Conservation (phyloP, 2,113 vertebrate species). For the Glareola pratincola region DNA sequence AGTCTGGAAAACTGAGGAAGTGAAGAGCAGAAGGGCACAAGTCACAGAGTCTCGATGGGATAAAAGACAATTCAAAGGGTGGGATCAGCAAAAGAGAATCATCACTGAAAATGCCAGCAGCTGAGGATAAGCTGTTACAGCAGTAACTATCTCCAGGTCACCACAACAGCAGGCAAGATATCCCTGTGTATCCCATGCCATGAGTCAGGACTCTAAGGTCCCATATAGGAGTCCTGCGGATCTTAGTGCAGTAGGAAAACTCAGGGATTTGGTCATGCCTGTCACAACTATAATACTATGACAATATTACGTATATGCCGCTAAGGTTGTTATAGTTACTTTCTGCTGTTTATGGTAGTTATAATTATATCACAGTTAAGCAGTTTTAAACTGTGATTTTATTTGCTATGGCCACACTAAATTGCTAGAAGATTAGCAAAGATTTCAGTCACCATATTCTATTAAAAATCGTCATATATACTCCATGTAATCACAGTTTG, state of each 20-base stretch:
- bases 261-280: background rate
- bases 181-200: background rate
- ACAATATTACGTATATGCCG: background rate
- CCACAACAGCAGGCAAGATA: background rate
- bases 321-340: background rate
- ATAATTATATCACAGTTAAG: background rate
- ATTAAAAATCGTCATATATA: background rate
- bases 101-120: background rate
- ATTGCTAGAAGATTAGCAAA: background rate
- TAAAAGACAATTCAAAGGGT: background rate
- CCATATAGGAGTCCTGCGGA: background rate
- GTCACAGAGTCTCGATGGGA: background rate
- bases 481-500: background rate
- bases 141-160: background rate
- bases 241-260: background rate
- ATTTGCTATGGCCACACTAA: background rate
- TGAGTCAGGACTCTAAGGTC: background rate
- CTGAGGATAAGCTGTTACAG: background rate
- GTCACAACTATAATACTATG: background rate
- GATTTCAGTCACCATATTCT: background rate
- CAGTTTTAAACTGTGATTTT: background rate
- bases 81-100: background rate
- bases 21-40: background rate
- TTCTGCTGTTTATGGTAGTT: background rate
- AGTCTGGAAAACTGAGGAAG: background rate